Evolutionary conservation across 2,888 invertebrate genomes (phyloP).

Genomic region (Ormyrus nitidulus): DNA sequence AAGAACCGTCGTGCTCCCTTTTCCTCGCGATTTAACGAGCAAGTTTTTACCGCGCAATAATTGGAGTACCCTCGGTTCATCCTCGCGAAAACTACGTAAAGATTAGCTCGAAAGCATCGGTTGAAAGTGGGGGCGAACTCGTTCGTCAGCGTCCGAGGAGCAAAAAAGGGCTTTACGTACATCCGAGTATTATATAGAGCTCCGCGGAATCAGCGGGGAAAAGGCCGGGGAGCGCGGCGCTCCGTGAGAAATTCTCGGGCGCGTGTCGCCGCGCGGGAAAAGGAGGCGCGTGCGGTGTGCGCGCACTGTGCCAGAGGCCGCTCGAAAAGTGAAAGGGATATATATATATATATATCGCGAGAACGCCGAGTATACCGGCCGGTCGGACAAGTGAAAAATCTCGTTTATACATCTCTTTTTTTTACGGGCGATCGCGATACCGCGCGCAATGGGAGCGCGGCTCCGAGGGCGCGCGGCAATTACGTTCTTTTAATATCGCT

Average conservation of each 20-base stretch:
- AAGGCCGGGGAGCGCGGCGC: slow-evolving; percentile 1
- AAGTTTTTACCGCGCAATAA: no score
- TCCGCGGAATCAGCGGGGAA: neutral
- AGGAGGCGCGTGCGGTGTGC: neutral
- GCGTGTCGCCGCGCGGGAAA: slow-evolving; percentile 42
- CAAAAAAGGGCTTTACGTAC: no score
- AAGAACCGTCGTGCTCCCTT: no score
- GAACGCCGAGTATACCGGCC: neutral
- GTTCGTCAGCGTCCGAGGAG: no score
- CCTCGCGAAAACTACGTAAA: no score
- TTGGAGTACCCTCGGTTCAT: no score
- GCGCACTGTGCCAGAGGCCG: no score
- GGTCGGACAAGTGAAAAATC: neutral
- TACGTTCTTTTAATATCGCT: slow-evolving; percentile 39
- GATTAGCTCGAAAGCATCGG: no score
- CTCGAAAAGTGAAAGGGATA: neutral
- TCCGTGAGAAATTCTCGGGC: slow-evolving; percentile 51
- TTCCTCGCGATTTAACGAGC: no score
- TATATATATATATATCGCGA: neutral
- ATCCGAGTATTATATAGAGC: no score
- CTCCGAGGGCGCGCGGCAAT: slow-evolving; percentile 29
- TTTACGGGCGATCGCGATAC: slow-evolving; percentile 32
- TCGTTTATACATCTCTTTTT: slow-evolving; percentile 29
- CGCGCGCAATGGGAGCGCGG: neutral
- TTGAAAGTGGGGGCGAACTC: no score